Evolutionary conservation across 2,797 vertebrate species (phyloP).

Genomic region (Diplodus puntazzo): DNA sequence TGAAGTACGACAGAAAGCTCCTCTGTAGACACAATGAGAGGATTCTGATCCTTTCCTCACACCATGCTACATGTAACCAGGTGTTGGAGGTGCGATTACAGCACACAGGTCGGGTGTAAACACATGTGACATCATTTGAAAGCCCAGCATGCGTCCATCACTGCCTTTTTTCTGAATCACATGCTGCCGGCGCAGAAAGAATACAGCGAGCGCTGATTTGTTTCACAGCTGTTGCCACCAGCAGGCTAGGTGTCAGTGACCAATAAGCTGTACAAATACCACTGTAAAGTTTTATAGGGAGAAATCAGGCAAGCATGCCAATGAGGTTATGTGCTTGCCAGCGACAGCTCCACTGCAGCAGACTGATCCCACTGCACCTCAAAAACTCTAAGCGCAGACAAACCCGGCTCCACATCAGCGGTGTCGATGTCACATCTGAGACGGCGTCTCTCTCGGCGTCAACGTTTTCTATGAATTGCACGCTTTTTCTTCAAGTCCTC

Average conservation of each 20-base stretch:
- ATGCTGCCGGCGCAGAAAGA: slow-evolving; percentile 49
- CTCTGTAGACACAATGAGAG: slow-evolving; percentile 27
- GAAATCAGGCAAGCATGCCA: slow-evolving; percentile 68
- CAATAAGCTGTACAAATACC: slow-evolving; percentile 70
- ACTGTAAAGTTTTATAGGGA: slow-evolving; percentile 76
- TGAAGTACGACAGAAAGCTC: neutral
- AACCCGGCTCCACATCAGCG: neutral
- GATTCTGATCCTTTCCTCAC: slow-evolving; percentile 31
- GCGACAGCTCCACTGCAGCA: slow-evolving; percentile 26
- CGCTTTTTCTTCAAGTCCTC: slow-evolving; percentile 26
- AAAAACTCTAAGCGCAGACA: neutral
- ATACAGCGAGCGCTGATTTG: slow-evolving; percentile 61
- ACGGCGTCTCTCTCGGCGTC: neutral
- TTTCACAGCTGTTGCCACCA: slow-evolving; percentile 76
- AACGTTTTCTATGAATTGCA: slow-evolving; percentile 26
- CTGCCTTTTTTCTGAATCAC: slow-evolving; percentile 44
- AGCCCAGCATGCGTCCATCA: slow-evolving; percentile 61
- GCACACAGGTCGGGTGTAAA: slow-evolving; percentile 48
- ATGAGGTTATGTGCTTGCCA: slow-evolving; percentile 63
- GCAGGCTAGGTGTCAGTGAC: slow-evolving; percentile 77
- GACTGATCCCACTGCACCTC: slow-evolving; percentile 13
- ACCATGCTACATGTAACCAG: slow-evolving; percentile 26
- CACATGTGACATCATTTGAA: slow-evolving; percentile 68
- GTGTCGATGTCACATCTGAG: slow-evolving; percentile 22
- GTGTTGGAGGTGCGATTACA: slow-evolving; percentile 37